A percentile compares a stretch with the other conserved stretches of the same genome.
phyloP scores from a whole-genome alignment of 2,888 invertebrate genomes.

The Agrilus biguttatus region DNA sequence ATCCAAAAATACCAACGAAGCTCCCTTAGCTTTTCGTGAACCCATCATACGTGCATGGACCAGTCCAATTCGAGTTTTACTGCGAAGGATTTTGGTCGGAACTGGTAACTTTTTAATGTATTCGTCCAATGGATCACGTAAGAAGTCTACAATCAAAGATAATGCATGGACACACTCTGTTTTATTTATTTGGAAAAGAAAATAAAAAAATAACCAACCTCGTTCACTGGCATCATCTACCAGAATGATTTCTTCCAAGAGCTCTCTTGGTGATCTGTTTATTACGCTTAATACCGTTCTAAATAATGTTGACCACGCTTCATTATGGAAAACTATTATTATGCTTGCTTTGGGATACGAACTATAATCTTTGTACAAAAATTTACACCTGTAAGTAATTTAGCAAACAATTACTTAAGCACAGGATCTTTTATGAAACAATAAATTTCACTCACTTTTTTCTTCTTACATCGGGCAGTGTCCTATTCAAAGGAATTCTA shows the following conservation, averaged over 20 bases:
- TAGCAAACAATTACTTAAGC: constrained; percentile 15
- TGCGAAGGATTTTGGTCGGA: constrained; percentile 48
- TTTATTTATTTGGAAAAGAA: neutral
- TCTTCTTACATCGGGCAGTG: constrained; percentile 70
- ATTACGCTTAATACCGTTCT: constrained; percentile 91
- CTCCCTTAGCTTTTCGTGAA: constrained; percentile 53
- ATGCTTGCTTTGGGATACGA: constrained; percentile 75
- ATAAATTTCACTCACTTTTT: constrained; percentile 42
- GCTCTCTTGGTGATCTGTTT: constrained; percentile 61
- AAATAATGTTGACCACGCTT: constrained; percentile 94
- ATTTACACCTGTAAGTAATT: constrained; percentile 39
- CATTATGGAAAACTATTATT: constrained; percentile 96
- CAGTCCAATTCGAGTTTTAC: constrained; percentile 55
- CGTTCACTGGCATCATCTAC: constrained; percentile 82
- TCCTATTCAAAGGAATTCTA: constrained; percentile 71
- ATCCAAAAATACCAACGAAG: constrained; percentile 78
- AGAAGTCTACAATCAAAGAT: constrained; percentile 35
- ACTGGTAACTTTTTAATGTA: constrained; percentile 49
- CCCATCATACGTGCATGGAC: constrained; percentile 73
- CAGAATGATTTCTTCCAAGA: constrained; percentile 72
- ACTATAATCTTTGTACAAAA: constrained; percentile 38
- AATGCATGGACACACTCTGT: neutral
- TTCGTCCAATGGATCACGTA: constrained; percentile 48
- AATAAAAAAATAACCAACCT: constrained; percentile 43
- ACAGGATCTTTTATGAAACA: neutral